phyloP scores from a whole-genome alignment of 2,888 invertebrate genomes.

The Acanthopleura granulata region DNA sequence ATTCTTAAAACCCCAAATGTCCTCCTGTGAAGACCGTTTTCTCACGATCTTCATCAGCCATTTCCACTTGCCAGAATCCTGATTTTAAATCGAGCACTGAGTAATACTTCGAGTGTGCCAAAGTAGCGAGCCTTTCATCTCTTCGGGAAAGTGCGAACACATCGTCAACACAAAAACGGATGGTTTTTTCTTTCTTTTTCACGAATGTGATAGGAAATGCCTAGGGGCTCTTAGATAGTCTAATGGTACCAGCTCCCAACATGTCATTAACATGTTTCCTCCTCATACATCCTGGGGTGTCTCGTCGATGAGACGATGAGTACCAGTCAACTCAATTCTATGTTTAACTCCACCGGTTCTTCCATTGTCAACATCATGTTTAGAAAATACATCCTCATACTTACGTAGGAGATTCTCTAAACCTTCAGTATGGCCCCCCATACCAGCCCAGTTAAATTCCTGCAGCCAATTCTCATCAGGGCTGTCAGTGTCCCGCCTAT shows the following conservation, averaged over 20 bases:
- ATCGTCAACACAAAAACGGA: not conserved
- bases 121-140: not conserved
- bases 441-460: no score
- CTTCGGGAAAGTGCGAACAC: not conserved
- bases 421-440: no score
- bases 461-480: no score
- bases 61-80: conserved; percentile 7
- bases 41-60: not conserved
- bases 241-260: not conserved
- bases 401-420: no score
- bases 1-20: not conserved
- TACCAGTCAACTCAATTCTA: no score
- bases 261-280: not conserved
- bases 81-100: not conserved
- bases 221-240: conserved; percentile 3
- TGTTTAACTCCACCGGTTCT: no score
- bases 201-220: not conserved
- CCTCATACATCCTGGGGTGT: not conserved
- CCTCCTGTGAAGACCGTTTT: not conserved
- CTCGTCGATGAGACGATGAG: not conserved
- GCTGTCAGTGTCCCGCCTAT: no score
- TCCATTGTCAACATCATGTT: no score
- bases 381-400: no score
- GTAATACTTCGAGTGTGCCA: not conserved
- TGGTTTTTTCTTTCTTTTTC: conserved; percentile 1